These are phyloP conservation scores for Galeruca laticollis DNA, from an alignment of 2,888 invertebrate species.

Conservation along the genomic window DNA sequence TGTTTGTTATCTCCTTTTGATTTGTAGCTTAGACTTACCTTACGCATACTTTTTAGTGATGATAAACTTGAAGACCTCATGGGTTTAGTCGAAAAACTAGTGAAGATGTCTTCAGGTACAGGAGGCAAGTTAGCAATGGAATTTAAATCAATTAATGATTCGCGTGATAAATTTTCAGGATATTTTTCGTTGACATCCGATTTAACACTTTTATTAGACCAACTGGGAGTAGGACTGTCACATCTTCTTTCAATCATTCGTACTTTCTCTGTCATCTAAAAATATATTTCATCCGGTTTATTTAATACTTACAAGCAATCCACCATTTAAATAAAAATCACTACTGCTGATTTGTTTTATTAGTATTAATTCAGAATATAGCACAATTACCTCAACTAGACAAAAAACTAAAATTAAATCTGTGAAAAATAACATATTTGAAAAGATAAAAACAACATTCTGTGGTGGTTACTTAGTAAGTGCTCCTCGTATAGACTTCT, in stretches of 20 bases:
- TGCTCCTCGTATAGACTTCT: too few species aligned
- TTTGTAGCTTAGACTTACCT: not conserved
- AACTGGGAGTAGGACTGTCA: conserved; percentile 51
- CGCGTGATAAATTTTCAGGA: conserved; percentile 66
- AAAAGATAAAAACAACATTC: too few species aligned
- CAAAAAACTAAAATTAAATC: too few species aligned
- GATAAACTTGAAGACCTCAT: conserved; percentile 66
- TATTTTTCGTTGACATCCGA: conserved; percentile 68
- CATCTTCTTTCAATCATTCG: conserved; percentile 46
- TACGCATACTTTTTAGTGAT: conserved; percentile 62
- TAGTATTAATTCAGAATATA: too few species aligned
- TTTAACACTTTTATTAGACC: conserved; percentile 59
- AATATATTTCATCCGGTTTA: conserved; percentile 43
- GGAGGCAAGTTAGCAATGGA: conserved; percentile 65
- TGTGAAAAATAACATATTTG: too few species aligned
- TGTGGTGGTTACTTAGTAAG: too few species aligned
- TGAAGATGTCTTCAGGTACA: conserved; percentile 67
- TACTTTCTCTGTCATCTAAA: conserved; percentile 62
- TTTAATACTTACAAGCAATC: not conserved
- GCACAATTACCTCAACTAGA: too few species aligned
- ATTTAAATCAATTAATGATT: conserved; percentile 66
- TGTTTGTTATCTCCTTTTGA: not conserved
- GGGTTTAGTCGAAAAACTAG: conserved; percentile 60
- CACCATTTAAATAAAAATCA: too few species aligned
- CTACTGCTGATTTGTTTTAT: too few species aligned